These are phyloP conservation scores for Emesis furor DNA, from an alignment of 2,888 invertebrate species.

Conservation along the genomic window DNA sequence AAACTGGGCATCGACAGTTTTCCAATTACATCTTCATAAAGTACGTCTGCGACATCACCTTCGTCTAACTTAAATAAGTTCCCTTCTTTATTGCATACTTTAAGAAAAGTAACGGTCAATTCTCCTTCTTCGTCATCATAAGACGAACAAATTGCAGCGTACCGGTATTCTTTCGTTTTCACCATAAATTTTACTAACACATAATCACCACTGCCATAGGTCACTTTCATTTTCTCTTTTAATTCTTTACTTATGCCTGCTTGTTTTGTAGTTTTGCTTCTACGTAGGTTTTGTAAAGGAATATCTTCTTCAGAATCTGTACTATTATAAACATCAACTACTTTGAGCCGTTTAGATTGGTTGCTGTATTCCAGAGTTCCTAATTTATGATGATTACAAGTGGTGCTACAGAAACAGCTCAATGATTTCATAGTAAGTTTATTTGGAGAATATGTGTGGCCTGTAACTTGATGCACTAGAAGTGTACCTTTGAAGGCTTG, in stretches of 20 bases:
- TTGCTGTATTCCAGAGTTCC: background rate
- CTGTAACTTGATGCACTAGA: background rate
- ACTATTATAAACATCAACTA: background rate
- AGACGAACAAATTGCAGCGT: background rate
- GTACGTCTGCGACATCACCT: background rate
- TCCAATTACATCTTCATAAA: too few species aligned
- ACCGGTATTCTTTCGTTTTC: background rate
- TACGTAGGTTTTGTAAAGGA: background rate
- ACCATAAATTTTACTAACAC: slow-evolving; percentile 30
- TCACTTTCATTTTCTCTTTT: slow-evolving; percentile 20
- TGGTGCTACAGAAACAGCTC: slow-evolving; percentile 70
- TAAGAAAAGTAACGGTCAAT: background rate
- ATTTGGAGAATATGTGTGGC: slow-evolving; percentile 64
- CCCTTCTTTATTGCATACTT: background rate
- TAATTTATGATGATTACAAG: slow-evolving; percentile 46
- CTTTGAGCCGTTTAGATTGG: background rate
- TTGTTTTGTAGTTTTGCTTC: slow-evolving; percentile 29
- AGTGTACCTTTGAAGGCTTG: slow-evolving; percentile 1
- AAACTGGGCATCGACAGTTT: background rate
- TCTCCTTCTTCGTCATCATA: background rate
- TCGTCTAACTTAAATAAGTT: background rate
- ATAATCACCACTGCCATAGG: slow-evolving; percentile 35
- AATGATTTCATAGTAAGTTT: slow-evolving; percentile 70
- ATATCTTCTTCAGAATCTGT: slow-evolving; percentile 27
- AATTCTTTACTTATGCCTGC: slow-evolving; percentile 25